Evolutionary conservation across 2,113 vertebrate genomes (phyloP).

Genomic region (Phyllostomus discolor): DNA sequence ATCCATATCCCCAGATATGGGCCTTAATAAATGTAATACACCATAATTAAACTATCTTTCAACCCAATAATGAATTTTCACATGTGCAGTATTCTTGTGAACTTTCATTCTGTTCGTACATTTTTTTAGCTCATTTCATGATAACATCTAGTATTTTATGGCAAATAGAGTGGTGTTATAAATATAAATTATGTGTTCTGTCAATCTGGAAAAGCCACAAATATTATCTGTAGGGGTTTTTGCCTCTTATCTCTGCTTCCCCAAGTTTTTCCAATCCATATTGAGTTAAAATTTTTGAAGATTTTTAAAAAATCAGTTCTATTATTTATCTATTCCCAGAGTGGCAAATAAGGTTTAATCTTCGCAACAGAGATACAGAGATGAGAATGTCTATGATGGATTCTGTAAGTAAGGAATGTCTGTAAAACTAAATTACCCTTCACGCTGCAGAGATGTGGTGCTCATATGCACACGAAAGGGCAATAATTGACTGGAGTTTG

Average conservation of each 20-base stretch:
- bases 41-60: slow-evolving; percentile 55
- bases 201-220: slow-evolving; percentile 50
- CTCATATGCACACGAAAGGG: background rate
- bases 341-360: slow-evolving; percentile 38
- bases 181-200: slow-evolving; percentile 58
- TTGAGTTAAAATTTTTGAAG: slow-evolving; percentile 49
- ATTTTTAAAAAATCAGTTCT: background rate
- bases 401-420: slow-evolving; percentile 27
- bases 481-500: slow-evolving; percentile 6
- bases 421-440: slow-evolving; percentile 27
- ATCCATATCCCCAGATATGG: background rate
- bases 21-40: slow-evolving; percentile 41
- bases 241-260: slow-evolving; percentile 47
- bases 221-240: slow-evolving; percentile 32
- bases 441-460: background rate
- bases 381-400: slow-evolving; percentile 23
- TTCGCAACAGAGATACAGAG: slow-evolving; percentile 32
- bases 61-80: slow-evolving; percentile 37
- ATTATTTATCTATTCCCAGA: slow-evolving; percentile 49
- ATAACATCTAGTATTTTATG: slow-evolving; percentile 56
- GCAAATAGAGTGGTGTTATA: slow-evolving; percentile 13
- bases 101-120: slow-evolving; percentile 12
- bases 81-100: slow-evolving; percentile 33
- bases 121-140: slow-evolving; percentile 40
- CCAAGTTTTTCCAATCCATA: slow-evolving; percentile 45